These are phyloP conservation scores for Anolis sagrei DNA, from an alignment of 2,113 vertebrate species.

Conservation along the genomic window DNA sequence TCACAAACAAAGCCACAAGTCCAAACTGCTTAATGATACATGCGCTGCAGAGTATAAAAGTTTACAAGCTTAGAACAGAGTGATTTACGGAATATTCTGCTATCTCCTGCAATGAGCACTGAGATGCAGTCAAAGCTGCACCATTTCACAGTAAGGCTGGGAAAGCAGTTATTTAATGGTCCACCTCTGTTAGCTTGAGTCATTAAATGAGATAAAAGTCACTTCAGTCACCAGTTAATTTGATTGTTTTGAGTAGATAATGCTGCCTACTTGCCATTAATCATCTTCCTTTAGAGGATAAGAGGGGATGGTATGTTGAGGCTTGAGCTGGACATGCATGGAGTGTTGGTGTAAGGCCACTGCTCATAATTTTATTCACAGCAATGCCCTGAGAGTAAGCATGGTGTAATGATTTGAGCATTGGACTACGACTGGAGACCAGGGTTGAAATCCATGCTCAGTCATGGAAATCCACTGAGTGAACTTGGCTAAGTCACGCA, in stretches of 20 bases:
- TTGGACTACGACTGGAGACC: too few species aligned
- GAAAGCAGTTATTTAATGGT: not conserved
- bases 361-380: not conserved
- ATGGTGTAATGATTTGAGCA: too few species aligned
- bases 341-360: rapidly evolving
- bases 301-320: not conserved
- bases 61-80: conserved; percentile 8
- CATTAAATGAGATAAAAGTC: conserved; percentile 14
- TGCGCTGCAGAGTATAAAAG: conserved; percentile 13
- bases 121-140: not conserved
- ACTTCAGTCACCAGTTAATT: not conserved
- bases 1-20: conserved; percentile 13
- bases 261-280: conserved; percentile 18
- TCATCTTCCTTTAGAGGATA: conserved; percentile 26
- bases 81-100: not conserved
- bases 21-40: conserved; percentile 4
- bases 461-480: too few species aligned
- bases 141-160: not conserved
- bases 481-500: too few species aligned
- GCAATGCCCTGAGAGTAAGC: not conserved
- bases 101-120: not conserved
- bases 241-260: conserved; percentile 32
- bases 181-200: conserved; percentile 7
- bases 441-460: too few species aligned
- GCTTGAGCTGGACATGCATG: not conserved